phyloP scores from a whole-genome alignment of 2,797 vertebrate genomes.

The Novumbra hubbsi region DNA sequence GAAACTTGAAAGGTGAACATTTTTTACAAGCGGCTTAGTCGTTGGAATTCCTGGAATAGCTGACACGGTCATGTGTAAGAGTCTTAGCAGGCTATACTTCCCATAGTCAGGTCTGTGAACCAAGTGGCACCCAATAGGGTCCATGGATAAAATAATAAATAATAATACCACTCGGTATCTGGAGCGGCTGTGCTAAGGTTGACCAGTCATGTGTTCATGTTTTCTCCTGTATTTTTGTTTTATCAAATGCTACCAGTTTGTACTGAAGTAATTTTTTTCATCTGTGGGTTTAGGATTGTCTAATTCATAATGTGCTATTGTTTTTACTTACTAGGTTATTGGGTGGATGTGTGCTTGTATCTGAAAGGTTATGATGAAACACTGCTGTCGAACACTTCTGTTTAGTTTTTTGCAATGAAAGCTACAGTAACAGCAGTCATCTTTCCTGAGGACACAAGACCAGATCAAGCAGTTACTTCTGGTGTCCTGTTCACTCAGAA shows the following conservation, averaged over 20 bases:
- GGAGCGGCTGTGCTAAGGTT: not conserved
- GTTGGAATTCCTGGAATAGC: not conserved
- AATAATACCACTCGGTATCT: not conserved
- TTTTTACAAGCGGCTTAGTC: not conserved
- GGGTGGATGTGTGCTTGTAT: no score
- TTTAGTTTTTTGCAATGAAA: no score
- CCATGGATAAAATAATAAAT: not conserved
- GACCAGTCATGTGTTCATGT: not conserved
- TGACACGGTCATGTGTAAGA: not conserved
- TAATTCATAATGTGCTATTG: no score
- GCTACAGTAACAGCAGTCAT: no score
- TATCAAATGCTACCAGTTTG: not conserved
- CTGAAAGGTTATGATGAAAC: no score
- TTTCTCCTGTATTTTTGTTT: not conserved
- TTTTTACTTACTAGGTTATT: no score
- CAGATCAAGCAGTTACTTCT: no score
- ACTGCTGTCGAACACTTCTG: no score
- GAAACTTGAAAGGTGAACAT: not conserved
- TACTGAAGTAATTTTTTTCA: not conserved
- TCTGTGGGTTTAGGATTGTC: not conserved
- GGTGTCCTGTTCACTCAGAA: no score
- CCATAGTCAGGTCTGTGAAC: not conserved
- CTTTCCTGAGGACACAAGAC: no score
- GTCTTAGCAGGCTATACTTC: not conserved
- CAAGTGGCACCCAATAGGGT: not conserved